phyloP scores from a whole-genome alignment of 1,140 invertebrate species.

The Papilio polytes region DNA sequence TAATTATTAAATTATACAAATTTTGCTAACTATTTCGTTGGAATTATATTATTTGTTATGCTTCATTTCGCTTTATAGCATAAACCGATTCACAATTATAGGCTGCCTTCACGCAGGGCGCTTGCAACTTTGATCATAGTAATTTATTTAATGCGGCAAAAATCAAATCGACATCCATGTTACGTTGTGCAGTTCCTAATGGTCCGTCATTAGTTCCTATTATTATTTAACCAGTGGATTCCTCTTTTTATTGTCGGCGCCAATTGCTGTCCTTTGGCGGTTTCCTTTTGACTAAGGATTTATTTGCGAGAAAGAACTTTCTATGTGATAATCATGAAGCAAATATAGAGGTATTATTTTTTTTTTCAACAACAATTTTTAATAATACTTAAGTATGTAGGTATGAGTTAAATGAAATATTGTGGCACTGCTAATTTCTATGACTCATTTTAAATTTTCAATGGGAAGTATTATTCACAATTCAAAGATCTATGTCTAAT shows the following conservation, averaged over 20 bases:
- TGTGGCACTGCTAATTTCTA: too few relatives aligned
- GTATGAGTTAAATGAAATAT: too few relatives aligned
- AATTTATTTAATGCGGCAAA: conserved; percentile 29
- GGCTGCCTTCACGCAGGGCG: conserved; percentile 26
- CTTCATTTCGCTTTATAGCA: not conserved
- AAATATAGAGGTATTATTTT: too few relatives aligned
- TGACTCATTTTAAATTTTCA: too few relatives aligned
- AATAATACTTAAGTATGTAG: too few relatives aligned
- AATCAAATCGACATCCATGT: conserved; percentile 23
- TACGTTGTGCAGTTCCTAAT: conserved; percentile 28
- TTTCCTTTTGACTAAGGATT: not conserved
- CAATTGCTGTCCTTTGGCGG: not conserved
- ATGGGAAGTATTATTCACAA: too few relatives aligned
- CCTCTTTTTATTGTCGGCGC: conserved; percentile 1
- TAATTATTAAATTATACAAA: too few relatives aligned
- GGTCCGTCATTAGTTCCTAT: not conserved
- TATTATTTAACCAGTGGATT: not conserved
- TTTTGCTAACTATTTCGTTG: not conserved
- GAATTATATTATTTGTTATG: not conserved
- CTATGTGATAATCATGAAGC: too few relatives aligned
- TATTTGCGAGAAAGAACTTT: not conserved
- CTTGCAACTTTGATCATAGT: conserved; percentile 21
- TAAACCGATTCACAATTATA: conserved; percentile 20
- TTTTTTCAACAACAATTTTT: too few relatives aligned
- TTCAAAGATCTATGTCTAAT: not conserved